These are phyloP conservation scores for Crypturellus tataupa DNA, from an alignment of 2,797 vertebrate species.

Conservation along the genomic window DNA sequence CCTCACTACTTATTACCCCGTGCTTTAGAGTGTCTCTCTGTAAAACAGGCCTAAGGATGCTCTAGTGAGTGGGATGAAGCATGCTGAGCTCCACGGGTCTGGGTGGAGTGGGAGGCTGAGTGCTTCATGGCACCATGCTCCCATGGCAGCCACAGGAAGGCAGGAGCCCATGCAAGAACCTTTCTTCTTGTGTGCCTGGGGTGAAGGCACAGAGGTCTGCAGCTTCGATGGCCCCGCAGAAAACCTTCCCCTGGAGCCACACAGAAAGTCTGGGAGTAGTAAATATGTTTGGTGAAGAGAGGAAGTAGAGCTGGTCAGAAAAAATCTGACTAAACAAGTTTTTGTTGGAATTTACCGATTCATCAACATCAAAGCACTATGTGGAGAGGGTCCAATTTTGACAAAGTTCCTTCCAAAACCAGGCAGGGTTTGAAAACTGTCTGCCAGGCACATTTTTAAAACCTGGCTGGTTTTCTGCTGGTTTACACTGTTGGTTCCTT, in stretches of 20 bases:
- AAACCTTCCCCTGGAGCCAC: slow-evolving; percentile 34
- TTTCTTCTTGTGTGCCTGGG: not conserved
- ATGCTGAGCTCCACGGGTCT: not conserved
- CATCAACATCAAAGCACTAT: slow-evolving; percentile 70
- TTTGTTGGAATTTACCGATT: slow-evolving; percentile 66
- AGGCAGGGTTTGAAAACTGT: slow-evolving; percentile 58
- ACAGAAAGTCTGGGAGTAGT: slow-evolving; percentile 22
- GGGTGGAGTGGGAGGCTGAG: not conserved
- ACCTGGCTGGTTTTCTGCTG: slow-evolving; percentile 36
- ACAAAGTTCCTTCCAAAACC: slow-evolving; percentile 69
- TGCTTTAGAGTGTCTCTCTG: not conserved
- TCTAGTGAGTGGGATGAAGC: not conserved
- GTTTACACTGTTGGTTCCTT: not conserved
- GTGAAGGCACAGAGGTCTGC: not conserved
- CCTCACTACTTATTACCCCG: not conserved
- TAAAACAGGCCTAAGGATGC: not conserved
- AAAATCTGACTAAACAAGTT: slow-evolving; percentile 75
- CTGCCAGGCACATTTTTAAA: slow-evolving; percentile 66
- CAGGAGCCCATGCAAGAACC: accelerated
- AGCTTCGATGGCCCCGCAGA: not conserved
- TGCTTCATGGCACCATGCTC: not conserved
- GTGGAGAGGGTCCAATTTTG: slow-evolving; percentile 72
- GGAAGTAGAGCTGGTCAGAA: slow-evolving; percentile 64
- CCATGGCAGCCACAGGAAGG: accelerated
- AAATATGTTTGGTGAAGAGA: slow-evolving; percentile 49